Evolutionary conservation across 2,888 invertebrate genomes (phyloP), one percentile per base, ranked within the genome.

Genomic region (Fragum whitleyi): DNA sequence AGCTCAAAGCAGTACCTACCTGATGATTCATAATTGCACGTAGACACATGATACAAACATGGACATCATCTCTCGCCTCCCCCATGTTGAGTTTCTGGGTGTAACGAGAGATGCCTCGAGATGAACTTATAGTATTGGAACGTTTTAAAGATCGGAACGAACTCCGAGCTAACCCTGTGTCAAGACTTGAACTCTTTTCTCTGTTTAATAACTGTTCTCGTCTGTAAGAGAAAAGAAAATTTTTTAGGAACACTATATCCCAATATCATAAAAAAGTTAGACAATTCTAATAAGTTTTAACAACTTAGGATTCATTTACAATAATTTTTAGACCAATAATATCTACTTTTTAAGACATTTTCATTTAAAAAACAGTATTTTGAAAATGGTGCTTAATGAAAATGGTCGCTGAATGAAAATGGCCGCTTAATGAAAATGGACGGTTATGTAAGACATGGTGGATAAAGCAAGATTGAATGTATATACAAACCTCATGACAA

Each of bases 11-110:
- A 23, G 7, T 57, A 3, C 78, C 47, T 85, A 95, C 95, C 96
- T 99, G 99, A 94, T 99, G 99, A 95, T 99, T 99, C 99, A 99
- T 99, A 92, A 99, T 99, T 90, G 99, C 99, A 78, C 99, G 96
- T 95, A 99, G 96, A 94, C 99, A 99, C 97, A 98, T 97, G 92
- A 99, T 98, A 95, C 99, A 99, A 82, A 99, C 98, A 95, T 99
- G 99, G 92, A 99, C 98, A 94, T 99, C 99, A 94, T 99, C 99
- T 85, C 98, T 97, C 78, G 98, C 92, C 74, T 94, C 93, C 3
- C 93, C 94, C 89, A 94, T 92, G 85, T 93, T 92, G 39, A 92
- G 85, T 81, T 93, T 93, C 81, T 83, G 83, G 69, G 90, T 90
- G 74, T 87, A 90, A 74, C 89, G 88, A 23, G 88, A 85, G n/a